These are phyloP conservation scores for Sebastes fasciatus DNA, from an alignment of 2,113 vertebrate genomes.

Conservation along the genomic window DNA sequence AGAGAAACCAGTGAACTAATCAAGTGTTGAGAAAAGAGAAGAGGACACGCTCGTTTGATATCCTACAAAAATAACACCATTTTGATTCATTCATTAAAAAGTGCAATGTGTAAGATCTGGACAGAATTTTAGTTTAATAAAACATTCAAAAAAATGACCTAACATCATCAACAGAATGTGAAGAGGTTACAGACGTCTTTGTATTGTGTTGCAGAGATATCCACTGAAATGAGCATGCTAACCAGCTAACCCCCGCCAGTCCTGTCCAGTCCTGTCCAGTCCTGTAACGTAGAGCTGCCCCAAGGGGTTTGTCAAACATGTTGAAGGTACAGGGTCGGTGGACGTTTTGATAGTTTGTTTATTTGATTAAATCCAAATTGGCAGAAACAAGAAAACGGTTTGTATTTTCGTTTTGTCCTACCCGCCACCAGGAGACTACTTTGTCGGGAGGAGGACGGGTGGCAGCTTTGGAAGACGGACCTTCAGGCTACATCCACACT, in stretches of 20 bases:
- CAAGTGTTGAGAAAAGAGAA: constrained; percentile 21
- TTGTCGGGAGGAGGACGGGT: too few species aligned
- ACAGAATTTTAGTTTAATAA: background rate
- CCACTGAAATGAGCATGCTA: background rate
- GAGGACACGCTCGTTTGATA: background rate
- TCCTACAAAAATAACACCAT: background rate
- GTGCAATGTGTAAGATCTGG: background rate
- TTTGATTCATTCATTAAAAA: background rate
- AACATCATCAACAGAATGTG: background rate
- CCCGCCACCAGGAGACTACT: too few species aligned
- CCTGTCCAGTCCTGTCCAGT: too few species aligned
- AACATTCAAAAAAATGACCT: background rate
- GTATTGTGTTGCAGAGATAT: background rate
- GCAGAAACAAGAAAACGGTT: too few species aligned
- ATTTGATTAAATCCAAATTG: background rate
- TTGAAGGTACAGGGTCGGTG: background rate
- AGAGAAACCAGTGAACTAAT: constrained; percentile 36
- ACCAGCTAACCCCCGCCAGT: background rate
- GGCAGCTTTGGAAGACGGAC: too few species aligned
- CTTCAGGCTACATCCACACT: too few species aligned
- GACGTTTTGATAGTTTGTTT: background rate
- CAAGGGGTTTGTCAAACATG: too few species aligned
- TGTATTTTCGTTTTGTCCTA: too few species aligned
- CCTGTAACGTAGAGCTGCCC: too few species aligned
- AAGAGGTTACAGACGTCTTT: background rate